These are phyloP conservation scores for Drosophila quinaria DNA, from an alignment of 2,888 invertebrate species.

Conservation along the genomic window DNA sequence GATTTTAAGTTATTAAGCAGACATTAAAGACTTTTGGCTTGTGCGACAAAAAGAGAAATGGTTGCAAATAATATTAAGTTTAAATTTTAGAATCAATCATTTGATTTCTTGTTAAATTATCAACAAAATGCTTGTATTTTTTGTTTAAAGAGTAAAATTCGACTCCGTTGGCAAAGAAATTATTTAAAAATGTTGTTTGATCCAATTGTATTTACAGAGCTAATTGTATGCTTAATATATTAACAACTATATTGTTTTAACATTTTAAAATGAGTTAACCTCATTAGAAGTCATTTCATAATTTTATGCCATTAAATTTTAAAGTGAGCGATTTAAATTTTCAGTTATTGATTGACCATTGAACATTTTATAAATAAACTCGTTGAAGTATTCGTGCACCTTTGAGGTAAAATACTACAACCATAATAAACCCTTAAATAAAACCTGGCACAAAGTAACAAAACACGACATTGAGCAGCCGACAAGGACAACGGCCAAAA, in stretches of 20 bases:
- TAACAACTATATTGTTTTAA: no score
- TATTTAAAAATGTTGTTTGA: no score
- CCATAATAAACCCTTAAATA: constrained; percentile 51
- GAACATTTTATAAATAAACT: constrained; percentile 19
- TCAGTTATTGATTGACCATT: constrained; percentile 1
- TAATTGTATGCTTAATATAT: neutral
- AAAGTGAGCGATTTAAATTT: neutral
- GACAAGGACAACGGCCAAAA: constrained; percentile 53
- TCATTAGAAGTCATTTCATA: neutral
- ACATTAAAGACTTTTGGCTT: neutral
- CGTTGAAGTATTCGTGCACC: constrained; percentile 6
- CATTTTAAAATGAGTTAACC: neutral
- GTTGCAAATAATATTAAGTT: neutral
- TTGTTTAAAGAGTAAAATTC: no score
- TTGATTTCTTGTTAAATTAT: no score
- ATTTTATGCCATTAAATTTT: neutral
- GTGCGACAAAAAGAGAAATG: neutral
- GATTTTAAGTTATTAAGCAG: neutral
- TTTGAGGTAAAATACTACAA: constrained; percentile 36
- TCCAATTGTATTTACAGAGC: no score
- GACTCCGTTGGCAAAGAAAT: no score
- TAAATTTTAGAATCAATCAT: no score
- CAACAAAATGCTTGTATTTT: no score
- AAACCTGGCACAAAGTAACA: constrained; percentile 23
- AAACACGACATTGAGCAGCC: constrained; percentile 8